Conservation (phyloP, 1,140 invertebrate genomes). For the Caerostris darwini region DNA sequence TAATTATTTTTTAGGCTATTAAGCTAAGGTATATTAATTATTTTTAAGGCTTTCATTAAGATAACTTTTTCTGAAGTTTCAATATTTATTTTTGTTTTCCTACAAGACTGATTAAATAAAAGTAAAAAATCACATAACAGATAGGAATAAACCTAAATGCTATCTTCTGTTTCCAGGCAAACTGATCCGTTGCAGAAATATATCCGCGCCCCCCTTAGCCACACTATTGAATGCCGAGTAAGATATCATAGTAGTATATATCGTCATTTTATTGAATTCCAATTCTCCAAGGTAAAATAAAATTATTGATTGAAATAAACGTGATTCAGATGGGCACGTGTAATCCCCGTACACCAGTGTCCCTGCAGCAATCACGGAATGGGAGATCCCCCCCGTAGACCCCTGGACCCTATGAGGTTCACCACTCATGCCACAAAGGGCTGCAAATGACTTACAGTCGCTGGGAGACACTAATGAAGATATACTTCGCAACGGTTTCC, state of each 20-base stretch:
- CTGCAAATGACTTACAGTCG: neutral
- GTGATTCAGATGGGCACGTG: constrained; percentile 66
- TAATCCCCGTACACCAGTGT: neutral
- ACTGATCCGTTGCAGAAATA: neutral
- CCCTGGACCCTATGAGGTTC: neutral
- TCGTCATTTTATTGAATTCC: constrained; percentile 62
- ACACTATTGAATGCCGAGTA: neutral
- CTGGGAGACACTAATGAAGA: constrained; percentile 61
- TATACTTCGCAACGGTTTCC: constrained; percentile 19
- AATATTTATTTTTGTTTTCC: no score
- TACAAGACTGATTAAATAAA: no score
- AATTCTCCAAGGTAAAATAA: constrained; percentile 71
- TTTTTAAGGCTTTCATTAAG: no score
- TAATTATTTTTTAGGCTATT: no score
- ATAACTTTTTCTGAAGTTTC: no score
- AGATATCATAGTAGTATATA: neutral
- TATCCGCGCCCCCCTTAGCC: neutral
- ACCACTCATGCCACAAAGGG: constrained; percentile 18
- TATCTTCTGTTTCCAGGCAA: no score
- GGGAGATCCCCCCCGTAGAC: neutral
- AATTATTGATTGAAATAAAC: constrained; percentile 63
- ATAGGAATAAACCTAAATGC: no score
- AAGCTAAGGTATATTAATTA: no score
- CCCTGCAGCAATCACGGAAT: constrained; percentile 42
- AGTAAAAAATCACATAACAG: no score